A percentile compares a stretch with the other conserved stretches of the same genome.
These are phyloP conservation scores for Drosophila tsacasi DNA, from an alignment of 1,140 invertebrate species.

Conservation along the genomic window DNA sequence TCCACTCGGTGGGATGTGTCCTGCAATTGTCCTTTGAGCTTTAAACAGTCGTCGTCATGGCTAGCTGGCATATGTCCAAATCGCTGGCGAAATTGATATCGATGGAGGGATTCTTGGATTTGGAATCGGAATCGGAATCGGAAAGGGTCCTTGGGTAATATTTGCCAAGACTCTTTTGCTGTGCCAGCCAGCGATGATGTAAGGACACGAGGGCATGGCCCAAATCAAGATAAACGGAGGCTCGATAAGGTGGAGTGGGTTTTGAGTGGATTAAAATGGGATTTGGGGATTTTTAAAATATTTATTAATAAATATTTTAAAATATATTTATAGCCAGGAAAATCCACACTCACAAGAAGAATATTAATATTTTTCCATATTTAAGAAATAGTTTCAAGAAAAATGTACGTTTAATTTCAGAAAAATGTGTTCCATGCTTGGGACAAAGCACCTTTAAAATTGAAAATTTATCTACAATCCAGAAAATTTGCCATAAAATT, in stretches of 20 bases:
- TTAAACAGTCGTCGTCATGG: constrained; percentile 41
- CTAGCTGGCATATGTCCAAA: constrained; percentile 48
- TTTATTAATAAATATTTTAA: background rate
- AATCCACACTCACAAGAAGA: too few relatives aligned
- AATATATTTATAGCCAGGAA: background rate
- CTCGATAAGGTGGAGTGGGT: background rate
- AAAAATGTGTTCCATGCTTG: too few relatives aligned
- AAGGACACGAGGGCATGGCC: background rate
- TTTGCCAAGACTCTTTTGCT: background rate
- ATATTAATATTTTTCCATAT: too few relatives aligned
- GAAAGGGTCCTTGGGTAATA: background rate
- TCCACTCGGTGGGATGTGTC: background rate
- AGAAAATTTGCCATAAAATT: too few relatives aligned
- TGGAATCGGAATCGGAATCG: background rate
- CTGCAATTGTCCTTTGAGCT: constrained; percentile 38
- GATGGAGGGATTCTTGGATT: constrained; percentile 3
- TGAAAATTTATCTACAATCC: too few relatives aligned
- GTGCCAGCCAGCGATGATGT: background rate
- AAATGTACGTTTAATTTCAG: too few relatives aligned
- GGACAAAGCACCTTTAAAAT: too few relatives aligned
- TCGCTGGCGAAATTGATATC: constrained; percentile 41
- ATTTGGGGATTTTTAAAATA: background rate
- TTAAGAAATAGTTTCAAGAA: too few relatives aligned
- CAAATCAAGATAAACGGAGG: constrained; percentile 1
- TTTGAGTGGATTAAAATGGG: background rate